Conservation (phyloP, 2,888 invertebrate genomes). For the Helleia helle region DNA sequence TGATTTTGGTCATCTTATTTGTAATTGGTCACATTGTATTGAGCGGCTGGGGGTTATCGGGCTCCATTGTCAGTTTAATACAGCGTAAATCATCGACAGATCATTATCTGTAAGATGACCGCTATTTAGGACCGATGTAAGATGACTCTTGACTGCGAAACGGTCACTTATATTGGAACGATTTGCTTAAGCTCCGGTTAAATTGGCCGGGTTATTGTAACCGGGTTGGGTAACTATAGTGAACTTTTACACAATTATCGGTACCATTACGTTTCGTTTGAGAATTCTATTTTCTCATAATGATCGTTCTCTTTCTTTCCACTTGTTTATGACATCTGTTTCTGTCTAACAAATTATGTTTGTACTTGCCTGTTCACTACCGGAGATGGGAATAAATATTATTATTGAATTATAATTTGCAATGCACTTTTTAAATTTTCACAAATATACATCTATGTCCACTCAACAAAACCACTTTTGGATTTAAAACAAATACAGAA, state of each 20-base stretch:
- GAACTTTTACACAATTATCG: constrained; percentile 71
- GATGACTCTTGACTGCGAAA: constrained; percentile 35
- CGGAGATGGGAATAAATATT: constrained; percentile 42
- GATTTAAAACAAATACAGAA: too few relatives aligned
- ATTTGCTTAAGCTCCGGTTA: constrained; percentile 37
- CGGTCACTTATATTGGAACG: constrained; percentile 31
- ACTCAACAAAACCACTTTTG: background rate
- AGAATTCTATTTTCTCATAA: constrained; percentile 69
- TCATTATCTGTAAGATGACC: constrained; percentile 68
- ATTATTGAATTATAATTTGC: constrained; percentile 27
- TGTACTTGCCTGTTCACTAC: constrained; percentile 60
- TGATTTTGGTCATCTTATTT: constrained; percentile 58
- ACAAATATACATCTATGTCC: background rate
- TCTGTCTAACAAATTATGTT: constrained; percentile 54
- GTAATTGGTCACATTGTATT: constrained; percentile 66
- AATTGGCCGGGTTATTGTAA: constrained; percentile 51
- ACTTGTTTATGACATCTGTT: constrained; percentile 33
- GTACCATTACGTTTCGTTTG: constrained; percentile 67
- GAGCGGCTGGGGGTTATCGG: constrained; percentile 46
- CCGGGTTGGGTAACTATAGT: constrained; percentile 63
- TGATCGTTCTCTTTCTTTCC: constrained; percentile 39
- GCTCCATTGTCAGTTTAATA: constrained; percentile 62
- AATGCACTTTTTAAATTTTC: background rate
- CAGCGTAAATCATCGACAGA: constrained; percentile 68
- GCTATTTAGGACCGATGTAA: constrained; percentile 38